Percentiles rank a stretch among this genome's conserved stretches.
phyloP scores from a whole-genome alignment of 1,140 invertebrate species.

The Lepidotrigona ventralis region DNA sequence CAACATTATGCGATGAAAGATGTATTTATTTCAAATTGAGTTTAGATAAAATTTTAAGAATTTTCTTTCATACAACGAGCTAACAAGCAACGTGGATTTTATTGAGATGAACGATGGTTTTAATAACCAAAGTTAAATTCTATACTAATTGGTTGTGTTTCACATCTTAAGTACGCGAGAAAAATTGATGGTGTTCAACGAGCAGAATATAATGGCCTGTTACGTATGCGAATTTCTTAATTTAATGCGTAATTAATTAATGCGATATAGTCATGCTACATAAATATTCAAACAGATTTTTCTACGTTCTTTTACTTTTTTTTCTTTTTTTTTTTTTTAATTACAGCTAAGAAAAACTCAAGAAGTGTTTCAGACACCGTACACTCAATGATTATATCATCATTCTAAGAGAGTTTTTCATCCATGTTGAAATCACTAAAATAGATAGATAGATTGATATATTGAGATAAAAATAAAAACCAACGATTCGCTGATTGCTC shows the following conservation, averaged over 20 bases:
- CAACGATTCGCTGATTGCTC: neutral
- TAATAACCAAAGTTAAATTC: no score
- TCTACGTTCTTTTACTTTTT: neutral
- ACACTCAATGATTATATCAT: neutral
- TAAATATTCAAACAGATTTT: neutral
- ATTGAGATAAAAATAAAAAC: neutral
- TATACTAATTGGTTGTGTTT: no score
- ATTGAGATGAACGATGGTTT: no score
- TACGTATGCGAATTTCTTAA: neutral
- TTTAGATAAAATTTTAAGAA: no score
- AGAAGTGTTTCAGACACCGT: neutral
- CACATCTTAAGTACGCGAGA: no score
- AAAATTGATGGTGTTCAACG: no score
- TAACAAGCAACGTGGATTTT: no score
- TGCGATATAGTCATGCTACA: neutral
- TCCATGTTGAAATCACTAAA: neutral
- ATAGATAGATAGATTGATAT: neutral
- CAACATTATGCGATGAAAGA: no score
- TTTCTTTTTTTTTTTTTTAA: neutral
- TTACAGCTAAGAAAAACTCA: neutral
- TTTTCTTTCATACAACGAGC: no score
- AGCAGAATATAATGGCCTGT: neutral
- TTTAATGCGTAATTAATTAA: neutral
- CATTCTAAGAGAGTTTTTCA: neutral
- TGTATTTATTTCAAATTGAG: no score